Evolutionary conservation across 2,797 vertebrate genomes (phyloP), one percentile per base, ranked within the genome.

Genomic region (Chromobotia macracanthus): DNA sequence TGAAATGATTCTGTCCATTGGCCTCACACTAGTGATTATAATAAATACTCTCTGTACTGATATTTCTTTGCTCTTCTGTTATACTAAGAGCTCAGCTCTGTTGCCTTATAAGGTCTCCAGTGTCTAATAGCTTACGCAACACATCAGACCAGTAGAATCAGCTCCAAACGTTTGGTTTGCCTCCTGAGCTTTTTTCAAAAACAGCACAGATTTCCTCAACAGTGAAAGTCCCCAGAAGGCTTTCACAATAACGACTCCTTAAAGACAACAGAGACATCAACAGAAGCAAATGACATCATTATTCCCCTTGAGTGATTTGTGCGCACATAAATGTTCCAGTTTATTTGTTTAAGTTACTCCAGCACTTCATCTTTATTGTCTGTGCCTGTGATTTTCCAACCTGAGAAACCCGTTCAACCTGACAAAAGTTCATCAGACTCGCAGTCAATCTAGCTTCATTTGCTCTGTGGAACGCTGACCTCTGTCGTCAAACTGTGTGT

Each of bases 101-200:
- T 73, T 70, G 13, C 68, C 72, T 76, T 82, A 79, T 83, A 78
- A 70, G 72, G 72, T 74, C 78, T 82, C 35, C 58, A 13, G 55
- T 51, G 38, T 51, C 70, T 72, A 79, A 81, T 73, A 67, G 66
- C 67, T 79, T 83, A 56, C 21, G 72, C 80, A 79, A 81, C 68
- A 72, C 83, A 63, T 77, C 64, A 80, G 53, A 68, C 58, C 60
- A 9, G 55, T 60, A 75, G 46, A 67, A 81, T 55, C 31, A 31
- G 18, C 73, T 71, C 74, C 80, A 69, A 67, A 64, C 41, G 9
- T 31, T 65, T 44, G 3, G 31, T 11, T 10, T 10, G 38, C 9
- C 38, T 41, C 38, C 41, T 44, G 41, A 44, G 41, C 5, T 31
- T 67, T 44, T 58, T 55, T 3, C 23, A 56, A 38, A 35, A 3